Base-by-base conservation (phyloP, 2,113 vertebrate species). In the Bubalus kerabau region DNA sequence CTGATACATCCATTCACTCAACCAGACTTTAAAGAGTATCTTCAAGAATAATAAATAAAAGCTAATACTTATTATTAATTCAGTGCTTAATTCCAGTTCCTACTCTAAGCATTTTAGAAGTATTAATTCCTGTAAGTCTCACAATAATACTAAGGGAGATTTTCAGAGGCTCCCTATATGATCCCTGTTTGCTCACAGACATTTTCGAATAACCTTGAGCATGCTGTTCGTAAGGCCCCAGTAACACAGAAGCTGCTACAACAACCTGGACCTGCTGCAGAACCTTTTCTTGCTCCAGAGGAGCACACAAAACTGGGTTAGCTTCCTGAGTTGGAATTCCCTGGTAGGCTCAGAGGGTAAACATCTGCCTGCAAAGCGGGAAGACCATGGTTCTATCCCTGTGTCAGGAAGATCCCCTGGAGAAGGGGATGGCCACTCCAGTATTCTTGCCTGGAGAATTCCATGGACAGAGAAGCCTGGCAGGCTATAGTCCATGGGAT, bases 41-140 rank as follows among this genome's bases (percentile, higher is more conserved):
- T 95, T 96, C 40, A 89, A 52, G 43, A 60, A 91, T 87, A 86
- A 92, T 87, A 97, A 97, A 92, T 89, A 57, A 64, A 82, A 86
- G n/a, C 23, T 89, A 90, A 67, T 76, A 92, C 82, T 52, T 95
- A 84, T 92, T 97, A 28, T 40, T 76, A 40, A 88, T 82, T 67
- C 43, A 8, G 12, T 52, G 5, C 8, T 92, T 95, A 81, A 30
- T 80, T 48, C 12, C 78, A 85, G 71, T 86, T 40, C 46, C 7
- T 81, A 7, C 81, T 74, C 26, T 88, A 81, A 85, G 86, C 46
- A 95, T 11, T 90, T 87, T 64, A 89, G 56, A 74, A 85, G 9
- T 30, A 81, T 85, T 50, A 95, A 81, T 40, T 91, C 17, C 60
- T 95, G 64, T 95, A 95, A 64, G 13, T 91, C 36, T 86, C 23